Conservation (phyloP, 2,113 vertebrate species). For the Pao palembangensis region DNA sequence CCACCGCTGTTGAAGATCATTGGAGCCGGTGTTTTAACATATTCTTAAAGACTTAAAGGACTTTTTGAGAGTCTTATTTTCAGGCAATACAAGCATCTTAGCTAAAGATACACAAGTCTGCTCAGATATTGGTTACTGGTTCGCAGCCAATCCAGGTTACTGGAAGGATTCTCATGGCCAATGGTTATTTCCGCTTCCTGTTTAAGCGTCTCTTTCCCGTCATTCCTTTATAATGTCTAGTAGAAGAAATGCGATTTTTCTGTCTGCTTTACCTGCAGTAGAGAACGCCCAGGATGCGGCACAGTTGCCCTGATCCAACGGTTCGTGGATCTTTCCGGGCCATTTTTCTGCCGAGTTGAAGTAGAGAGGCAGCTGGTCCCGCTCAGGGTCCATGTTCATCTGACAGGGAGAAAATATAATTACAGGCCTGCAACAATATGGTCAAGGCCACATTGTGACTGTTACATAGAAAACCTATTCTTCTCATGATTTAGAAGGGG, state of each 20-base stretch:
- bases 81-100: no score
- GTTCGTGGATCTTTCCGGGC: conserved; percentile 91
- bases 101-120: no score
- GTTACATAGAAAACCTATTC: not conserved
- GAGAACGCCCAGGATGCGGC: conserved; percentile 98
- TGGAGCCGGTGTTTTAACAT: not conserved
- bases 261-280: conserved; percentile 79
- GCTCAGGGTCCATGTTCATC: conserved; percentile 83
- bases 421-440: not conserved
- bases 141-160: no score
- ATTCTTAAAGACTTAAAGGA: not conserved
- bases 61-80: no score
- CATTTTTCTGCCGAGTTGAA: conserved; percentile 89
- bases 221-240: no score
- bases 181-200: not conserved
- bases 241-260: not conserved
- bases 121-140: no score
- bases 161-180: not conserved
- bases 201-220: not conserved
- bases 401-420: conserved; percentile 39
- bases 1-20: conserved; percentile 77
- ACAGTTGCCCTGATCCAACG: conserved; percentile 94
- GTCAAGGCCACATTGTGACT: not conserved
- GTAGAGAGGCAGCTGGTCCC: conserved; percentile 76
- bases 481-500: not conserved